Evolutionary conservation across 2,888 invertebrate genomes (phyloP), one percentile per base, ranked within the genome.

Genomic region (Drosophila silvestris): DNA sequence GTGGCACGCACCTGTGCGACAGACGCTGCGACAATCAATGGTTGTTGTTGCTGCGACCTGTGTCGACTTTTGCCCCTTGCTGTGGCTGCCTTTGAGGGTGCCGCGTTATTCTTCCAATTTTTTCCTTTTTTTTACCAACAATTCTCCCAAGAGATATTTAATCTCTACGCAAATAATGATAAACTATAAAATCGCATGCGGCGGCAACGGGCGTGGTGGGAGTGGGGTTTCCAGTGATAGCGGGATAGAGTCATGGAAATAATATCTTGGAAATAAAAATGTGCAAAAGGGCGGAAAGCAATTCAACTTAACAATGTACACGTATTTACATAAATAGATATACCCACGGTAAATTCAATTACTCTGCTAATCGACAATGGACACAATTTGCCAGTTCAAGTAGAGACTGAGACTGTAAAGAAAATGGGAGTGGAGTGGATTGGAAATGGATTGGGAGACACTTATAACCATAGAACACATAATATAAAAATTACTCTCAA

Each of bases 251-350:
- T 44, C 62, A 56, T 52, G 62, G 69, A 70, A 79, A 85, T 80
- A 78, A 79, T 80, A 83, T 81, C 80, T 69, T 77, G 75, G 75
- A 84, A 85, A 90, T 89, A 89, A 86, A 88, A 85, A 82, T 91
- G 90, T 87, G 91, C 91, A 90, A 80, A 81, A 73, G 68, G 69
- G 91, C 89, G 86, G 91, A 90, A 90, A 89, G 83, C 90, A 91
- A 91, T 85, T 90, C 89, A 90, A 91, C 85, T 89, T 82, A 87
- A 85, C 82, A 90, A 90, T 87, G 89, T 87, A 87, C 89, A 90
- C 87, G 91, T 84, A 89, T 89, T 85, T 87, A 86, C 83, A 89
- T 90, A 86, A 86, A 83, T 79, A 84, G 81, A 86, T 90, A 82
- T 78, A 66, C 70, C 64, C 77, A 47, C 74, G 70, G 79, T 81